Conservation (phyloP, 2,113 vertebrate genomes). For the pig (Sus scrofa) region T2T-Sscrofa CM000821.6:57690001-57690500, state of each 20-base stretch:
- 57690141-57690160: too few species aligned
- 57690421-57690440: conserved; percentile 78
- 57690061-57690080: too few species aligned
- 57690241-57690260: conserved; percentile 17
- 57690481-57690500: neutral
- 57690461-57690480: conserved; percentile 39
- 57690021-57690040: too few species aligned
- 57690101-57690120: too few species aligned
- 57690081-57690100: too few species aligned
- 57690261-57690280: conserved; percentile 14
- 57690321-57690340: conserved; percentile 77
- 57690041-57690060: too few species aligned
- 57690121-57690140: too few species aligned
- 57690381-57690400: conserved; percentile 79
- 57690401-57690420: conserved; percentile 93
- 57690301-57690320: conserved; percentile 76
- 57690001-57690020: too few species aligned
- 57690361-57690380: conserved; percentile 75
- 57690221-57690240: neutral
- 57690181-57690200: too few species aligned
- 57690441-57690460: neutral
- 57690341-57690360: conserved; percentile 79
- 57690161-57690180: too few species aligned
- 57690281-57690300: neutral
- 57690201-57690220: conserved; percentile 45